Base-by-base conservation (phyloP, 2,888 invertebrate species). In the Zootermopsis nevadensis region DNA sequence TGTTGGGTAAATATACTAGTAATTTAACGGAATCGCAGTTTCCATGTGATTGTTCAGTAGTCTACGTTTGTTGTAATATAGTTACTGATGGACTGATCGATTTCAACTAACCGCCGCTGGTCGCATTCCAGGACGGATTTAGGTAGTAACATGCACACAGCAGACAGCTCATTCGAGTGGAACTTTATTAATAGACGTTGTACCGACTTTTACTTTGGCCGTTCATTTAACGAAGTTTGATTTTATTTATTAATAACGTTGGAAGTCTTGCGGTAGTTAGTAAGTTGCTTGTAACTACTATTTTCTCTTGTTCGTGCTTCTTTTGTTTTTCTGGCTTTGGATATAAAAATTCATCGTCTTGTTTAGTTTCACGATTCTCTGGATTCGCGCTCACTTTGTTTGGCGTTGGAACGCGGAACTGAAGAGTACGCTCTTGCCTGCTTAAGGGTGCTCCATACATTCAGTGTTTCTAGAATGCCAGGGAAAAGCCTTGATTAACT, bases 101-200 rank as follows among this genome's bases (percentile, higher is more conserved):
- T 60, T 60, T 60, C 22, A 30, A 79, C 31, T 19, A 79, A 42
- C 74, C 74, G 22, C 74, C 38, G n/a, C 74, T 74, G 74, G 1
- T 19, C 33, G 42, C 35, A 38, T 38, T 74, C 74, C 74, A 74
- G 42, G 42, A 74, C 38, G 74, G 74, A 74, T 74, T 38, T 74
- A 33, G 38, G 74, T 38, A 72, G 35, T 35, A 72, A 33, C 72
- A 35, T 72, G 72, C 31, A 35, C 33, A 72, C 35, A 24, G 19
- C 0, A 35, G 35, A 74, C 35, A 35, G n/a, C 24, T 24, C 74
- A 74, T 33, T 30, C 35, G 27, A 74, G 74, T 38, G 74, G 74
- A 74, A 74, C 74, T 38, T 24, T 38, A 10, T 74, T 74, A 74
- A 42, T 74, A 8, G 42, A 33, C 22, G 72, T 74, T 38, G 38